phyloP scores from a whole-genome alignment of 2,113 vertebrate genomes.

The Caloenas nicobarica region DNA sequence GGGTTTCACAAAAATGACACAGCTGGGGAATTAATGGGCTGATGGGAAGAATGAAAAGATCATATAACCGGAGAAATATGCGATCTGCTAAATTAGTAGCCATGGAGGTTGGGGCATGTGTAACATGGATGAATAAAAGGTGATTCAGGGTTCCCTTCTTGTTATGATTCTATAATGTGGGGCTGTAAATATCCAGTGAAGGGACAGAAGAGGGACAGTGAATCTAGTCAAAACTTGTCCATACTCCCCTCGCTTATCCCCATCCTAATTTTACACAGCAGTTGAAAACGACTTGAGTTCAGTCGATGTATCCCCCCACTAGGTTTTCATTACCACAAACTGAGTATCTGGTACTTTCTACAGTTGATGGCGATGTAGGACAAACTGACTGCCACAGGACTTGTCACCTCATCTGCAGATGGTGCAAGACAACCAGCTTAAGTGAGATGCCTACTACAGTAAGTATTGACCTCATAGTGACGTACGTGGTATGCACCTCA shows the following conservation, averaged over 20 bases:
- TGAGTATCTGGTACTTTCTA: neutral
- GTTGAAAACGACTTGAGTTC: neutral
- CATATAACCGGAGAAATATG: rapidly evolving
- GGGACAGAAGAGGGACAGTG: rapidly evolving
- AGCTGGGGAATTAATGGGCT: neutral
- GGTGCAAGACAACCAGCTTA: neutral
- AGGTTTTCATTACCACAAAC: neutral
- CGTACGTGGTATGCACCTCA: too few relatives aligned
- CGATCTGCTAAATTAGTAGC: neutral
- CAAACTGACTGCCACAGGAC: neutral
- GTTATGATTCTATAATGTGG: rapidly evolving
- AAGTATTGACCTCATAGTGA: neutral
- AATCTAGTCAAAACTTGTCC: neutral
- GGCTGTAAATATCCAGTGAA: neutral
- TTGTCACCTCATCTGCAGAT: neutral
- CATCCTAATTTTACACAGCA: rapidly evolving
- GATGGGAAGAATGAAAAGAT: neutral
- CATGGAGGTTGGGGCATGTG: rapidly evolving
- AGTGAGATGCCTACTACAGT: neutral
- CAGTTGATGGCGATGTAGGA: rapidly evolving
- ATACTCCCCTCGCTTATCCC: rapidly evolving
- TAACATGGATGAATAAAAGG: neutral
- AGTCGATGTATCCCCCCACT: rapidly evolving
- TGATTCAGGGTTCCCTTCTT: neutral
- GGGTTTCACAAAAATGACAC: neutral